phyloP scores from a whole-genome alignment of 2,888 invertebrate genomes.

The Philaethria dido region DNA sequence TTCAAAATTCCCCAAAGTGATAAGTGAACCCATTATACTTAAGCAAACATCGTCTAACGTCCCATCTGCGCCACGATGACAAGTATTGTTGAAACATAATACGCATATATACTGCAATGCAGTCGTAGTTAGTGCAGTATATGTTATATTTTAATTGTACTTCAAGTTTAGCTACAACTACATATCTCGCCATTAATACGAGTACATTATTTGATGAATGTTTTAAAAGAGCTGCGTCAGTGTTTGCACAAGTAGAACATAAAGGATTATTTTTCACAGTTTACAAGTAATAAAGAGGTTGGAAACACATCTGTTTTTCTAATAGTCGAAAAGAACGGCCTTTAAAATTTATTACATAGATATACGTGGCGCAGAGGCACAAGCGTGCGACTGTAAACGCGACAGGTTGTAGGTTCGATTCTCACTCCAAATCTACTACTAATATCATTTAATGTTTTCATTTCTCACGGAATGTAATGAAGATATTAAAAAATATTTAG shows the following conservation, averaged over 20 bases:
- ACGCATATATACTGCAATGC: conserved; percentile 16
- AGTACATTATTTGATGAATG: not conserved
- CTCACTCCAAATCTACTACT: too few relatives aligned
- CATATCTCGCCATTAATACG: not conserved
- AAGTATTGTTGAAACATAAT: not conserved
- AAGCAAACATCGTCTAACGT: not conserved
- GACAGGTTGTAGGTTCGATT: too few relatives aligned
- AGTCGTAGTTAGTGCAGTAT: conserved; percentile 3
- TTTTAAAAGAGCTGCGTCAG: conserved; percentile 2
- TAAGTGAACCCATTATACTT: not conserved
- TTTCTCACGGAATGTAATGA: too few relatives aligned
- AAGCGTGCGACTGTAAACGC: too few relatives aligned
- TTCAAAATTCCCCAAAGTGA: not conserved
- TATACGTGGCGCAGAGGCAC: too few relatives aligned
- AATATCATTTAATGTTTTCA: too few relatives aligned
- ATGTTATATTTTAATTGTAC: conserved; percentile 20
- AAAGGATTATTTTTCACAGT: not conserved
- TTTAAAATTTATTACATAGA: too few relatives aligned
- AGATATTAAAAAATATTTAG: too few relatives aligned
- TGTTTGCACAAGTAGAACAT: not conserved
- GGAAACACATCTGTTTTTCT: too few relatives aligned
- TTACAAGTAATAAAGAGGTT: too few relatives aligned
- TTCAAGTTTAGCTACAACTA: conserved; percentile 1
- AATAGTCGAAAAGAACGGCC: too few relatives aligned
- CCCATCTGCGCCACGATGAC: conserved; percentile 13